Evolutionary conservation across 2,113 vertebrate species (phyloP).

Genomic region (Conger conger): DNA sequence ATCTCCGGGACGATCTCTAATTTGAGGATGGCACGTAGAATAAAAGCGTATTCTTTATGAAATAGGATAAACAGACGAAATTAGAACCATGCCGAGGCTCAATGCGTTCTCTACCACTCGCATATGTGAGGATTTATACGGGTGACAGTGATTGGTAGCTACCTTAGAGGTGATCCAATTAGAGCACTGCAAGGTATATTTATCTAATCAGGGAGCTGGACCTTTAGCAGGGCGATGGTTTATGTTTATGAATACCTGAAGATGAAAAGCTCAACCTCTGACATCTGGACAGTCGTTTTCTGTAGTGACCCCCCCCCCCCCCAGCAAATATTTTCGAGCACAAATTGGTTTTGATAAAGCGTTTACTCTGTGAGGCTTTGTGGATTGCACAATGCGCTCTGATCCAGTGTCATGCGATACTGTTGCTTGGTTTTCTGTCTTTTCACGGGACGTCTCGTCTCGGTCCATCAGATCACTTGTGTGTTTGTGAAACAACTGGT

Average conservation of each 20-base stretch:
- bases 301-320: not conserved
- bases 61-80: constrained; percentile 29
- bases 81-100: constrained; percentile 25
- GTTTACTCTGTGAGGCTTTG: not conserved
- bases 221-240: constrained; percentile 3
- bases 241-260: not conserved
- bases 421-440: not conserved
- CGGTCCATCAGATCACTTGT: not conserved
- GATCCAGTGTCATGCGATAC: not conserved
- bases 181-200: constrained; percentile 18
- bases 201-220: constrained; percentile 20
- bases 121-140: constrained; percentile 19
- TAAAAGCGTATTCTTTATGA: constrained; percentile 18
- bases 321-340: not conserved
- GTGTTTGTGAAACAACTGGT: not conserved
- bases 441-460: not conserved
- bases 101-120: not conserved
- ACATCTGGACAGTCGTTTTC: not conserved
- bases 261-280: not conserved
- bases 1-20: constrained; percentile 1
- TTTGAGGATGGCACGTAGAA: constrained; percentile 6
- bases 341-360: not conserved
- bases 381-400: not conserved
- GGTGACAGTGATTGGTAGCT: not conserved
- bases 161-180: constrained; percentile 9